These are phyloP conservation scores for Tryphoninae sp. DNA, from an alignment of 2,888 invertebrate species.

Conservation along the genomic window DNA sequence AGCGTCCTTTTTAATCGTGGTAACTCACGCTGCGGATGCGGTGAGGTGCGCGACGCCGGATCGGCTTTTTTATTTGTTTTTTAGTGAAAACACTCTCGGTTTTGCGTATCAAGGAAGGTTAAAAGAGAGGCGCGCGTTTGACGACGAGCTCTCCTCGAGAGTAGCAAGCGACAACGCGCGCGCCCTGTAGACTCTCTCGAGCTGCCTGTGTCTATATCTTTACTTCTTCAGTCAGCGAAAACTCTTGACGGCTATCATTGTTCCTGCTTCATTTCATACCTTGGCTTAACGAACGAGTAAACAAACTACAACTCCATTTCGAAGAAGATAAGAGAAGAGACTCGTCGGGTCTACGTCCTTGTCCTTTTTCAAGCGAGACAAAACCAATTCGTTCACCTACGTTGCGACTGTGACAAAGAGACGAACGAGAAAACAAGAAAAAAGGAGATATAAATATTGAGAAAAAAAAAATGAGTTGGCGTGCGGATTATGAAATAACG, in stretches of 20 bases:
- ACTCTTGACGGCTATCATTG: not conserved
- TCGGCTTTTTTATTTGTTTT: not conserved
- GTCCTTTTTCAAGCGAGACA: not conserved
- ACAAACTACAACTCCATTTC: not conserved
- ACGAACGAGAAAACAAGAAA: conserved; percentile 13
- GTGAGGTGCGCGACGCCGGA: too few relatives aligned
- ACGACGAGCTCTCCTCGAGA: not conserved
- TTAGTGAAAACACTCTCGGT: not conserved
- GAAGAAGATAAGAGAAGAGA: not conserved
- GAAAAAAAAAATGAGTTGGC: not conserved
- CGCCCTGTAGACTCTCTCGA: not conserved
- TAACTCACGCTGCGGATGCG: not conserved
- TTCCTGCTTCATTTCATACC: not conserved
- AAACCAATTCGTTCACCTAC: not conserved
- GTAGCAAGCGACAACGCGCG: not conserved
- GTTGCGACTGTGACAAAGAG: conserved; percentile 28
- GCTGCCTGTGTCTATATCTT: not conserved
- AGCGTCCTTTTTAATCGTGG: not conserved
- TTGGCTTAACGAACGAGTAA: conserved; percentile 3
- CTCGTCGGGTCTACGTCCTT: not conserved
- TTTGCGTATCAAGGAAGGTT: not conserved
- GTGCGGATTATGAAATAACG: conserved; percentile 85
- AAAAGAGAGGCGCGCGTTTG: too few relatives aligned
- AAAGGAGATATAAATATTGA: conserved; percentile 3
- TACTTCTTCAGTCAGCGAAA: not conserved